Evolutionary conservation across 2,113 vertebrate species (phyloP).

Genomic region (Callopanchax toddi): DNA sequence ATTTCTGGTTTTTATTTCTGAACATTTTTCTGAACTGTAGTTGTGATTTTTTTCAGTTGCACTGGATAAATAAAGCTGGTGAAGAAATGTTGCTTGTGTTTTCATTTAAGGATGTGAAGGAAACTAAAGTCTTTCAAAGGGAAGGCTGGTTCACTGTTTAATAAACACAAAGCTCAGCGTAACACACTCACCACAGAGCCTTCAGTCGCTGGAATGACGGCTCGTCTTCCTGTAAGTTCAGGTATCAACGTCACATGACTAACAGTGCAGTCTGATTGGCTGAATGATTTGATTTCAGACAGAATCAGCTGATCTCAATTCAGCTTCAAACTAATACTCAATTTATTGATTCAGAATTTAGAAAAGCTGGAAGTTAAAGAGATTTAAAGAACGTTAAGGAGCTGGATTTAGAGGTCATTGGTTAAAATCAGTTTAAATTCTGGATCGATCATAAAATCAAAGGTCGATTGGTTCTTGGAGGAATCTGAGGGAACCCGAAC

Average conservation of each 20-base stretch:
- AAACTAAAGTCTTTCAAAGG: too few relatives aligned
- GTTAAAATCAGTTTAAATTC: not conserved
- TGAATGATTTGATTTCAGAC: not conserved
- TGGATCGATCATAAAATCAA: not conserved
- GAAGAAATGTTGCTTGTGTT: too few relatives aligned
- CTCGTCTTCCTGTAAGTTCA: not conserved
- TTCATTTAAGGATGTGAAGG: too few relatives aligned
- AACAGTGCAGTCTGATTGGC: not conserved
- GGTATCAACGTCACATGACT: not conserved
- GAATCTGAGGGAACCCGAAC: not conserved
- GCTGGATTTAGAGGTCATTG: not conserved
- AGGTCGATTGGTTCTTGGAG: not conserved
- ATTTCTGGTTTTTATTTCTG: too few relatives aligned
- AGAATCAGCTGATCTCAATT: not conserved
- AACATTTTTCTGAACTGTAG: too few relatives aligned
- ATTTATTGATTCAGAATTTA: too few relatives aligned
- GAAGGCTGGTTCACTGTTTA: too few relatives aligned
- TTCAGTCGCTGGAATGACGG: not conserved
- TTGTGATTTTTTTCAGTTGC: too few relatives aligned
- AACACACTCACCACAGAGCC: constrained; percentile 1
- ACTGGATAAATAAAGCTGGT: too few relatives aligned
- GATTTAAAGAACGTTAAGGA: not conserved
- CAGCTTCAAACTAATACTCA: not conserved
- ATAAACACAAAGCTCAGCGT: too few relatives aligned
- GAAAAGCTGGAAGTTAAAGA: not conserved